phyloP scores from a whole-genome alignment of 2,113 vertebrate genomes.

The Onychorhynchus coronatus region DNA sequence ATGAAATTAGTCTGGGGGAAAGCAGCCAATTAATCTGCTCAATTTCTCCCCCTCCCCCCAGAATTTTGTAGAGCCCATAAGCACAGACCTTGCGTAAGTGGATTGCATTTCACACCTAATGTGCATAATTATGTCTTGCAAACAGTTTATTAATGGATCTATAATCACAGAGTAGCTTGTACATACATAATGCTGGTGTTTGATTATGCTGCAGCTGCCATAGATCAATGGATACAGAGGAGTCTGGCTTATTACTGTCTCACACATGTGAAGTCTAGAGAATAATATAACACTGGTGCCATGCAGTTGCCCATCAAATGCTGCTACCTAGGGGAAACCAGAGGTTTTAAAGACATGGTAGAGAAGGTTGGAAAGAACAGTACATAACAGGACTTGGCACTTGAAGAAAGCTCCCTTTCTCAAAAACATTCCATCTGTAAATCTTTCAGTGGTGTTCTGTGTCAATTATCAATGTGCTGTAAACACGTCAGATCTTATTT shows the following conservation, averaged over 20 bases:
- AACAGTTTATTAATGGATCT: conserved; percentile 46
- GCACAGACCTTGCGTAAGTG: not conserved
- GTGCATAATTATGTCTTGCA: conserved; percentile 46
- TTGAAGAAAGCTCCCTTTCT: not conserved
- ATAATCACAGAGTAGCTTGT: conserved; percentile 36
- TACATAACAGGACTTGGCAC: not conserved
- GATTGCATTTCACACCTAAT: conserved; percentile 16
- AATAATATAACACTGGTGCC: not conserved
- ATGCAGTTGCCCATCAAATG: not conserved
- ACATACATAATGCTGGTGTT: conserved; percentile 1
- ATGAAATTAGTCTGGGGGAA: not conserved
- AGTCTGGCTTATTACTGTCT: not conserved
- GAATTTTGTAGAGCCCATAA: not conserved
- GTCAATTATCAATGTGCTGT: not conserved
- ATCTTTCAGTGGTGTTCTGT: not conserved
- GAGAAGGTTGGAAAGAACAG: not conserved
- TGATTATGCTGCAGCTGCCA: conserved; percentile 42
- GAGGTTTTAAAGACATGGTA: not conserved
- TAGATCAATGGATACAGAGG: conserved; percentile 33
- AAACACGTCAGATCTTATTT: not conserved
- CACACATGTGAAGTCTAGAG: not conserved
- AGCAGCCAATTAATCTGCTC: not conserved
- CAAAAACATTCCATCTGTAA: not conserved
- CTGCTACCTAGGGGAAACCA: not conserved
- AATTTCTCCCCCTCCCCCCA: not conserved